Evolutionary conservation across 2,888 invertebrate genomes (phyloP), one percentile per base, ranked within the genome.

Genomic region (Falcaria lacertinaria): DNA sequence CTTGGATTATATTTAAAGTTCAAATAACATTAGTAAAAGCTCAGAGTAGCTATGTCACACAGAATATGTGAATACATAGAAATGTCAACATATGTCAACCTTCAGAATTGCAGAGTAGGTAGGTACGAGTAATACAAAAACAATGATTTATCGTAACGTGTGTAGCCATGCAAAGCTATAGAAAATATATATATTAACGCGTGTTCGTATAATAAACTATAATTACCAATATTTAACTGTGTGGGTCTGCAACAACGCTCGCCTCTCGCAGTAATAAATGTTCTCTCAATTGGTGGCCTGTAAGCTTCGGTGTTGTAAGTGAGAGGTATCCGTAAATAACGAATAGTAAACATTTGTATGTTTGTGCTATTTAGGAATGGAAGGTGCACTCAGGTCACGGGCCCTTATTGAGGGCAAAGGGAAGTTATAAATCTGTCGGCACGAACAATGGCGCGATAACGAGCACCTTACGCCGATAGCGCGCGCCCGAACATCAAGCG

Each of bases 401-500:
- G 83, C 86, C 89, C 88, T 88, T 87, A 88, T 89, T 85, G 80
- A 82, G 89, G 88, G 74, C 89, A 86, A 87, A 82, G 83, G 89
- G 89, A 89, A 89, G 87, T 81, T 81, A 84, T 89, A 89, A 89
- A 89, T 87, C 88, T 88, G 84, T 86, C 82, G 83, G 74, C 76
- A 81, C 74, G 81, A 87, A 88, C 88, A 88, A 89, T 89, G 78
- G 82, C 62, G 78, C 87, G 88, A 88, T 89, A 88, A 85, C 74
- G 76, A 74, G 73, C 85, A 87, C 85, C 84, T 85, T 84, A 78
- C 81, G 72, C 69, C 74, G 75, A 75, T 77, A 71, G 57, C 49
- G 49, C 40, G 59, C 45, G 52, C 55, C 51, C n/a, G n/a, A n/a
- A n/a, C n/a, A n/a, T n/a, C n/a, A 45, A 47, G 42, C 48, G 47